Conservation (phyloP, 2,888 invertebrate species). For the Tachystola acroxantha region DNA sequence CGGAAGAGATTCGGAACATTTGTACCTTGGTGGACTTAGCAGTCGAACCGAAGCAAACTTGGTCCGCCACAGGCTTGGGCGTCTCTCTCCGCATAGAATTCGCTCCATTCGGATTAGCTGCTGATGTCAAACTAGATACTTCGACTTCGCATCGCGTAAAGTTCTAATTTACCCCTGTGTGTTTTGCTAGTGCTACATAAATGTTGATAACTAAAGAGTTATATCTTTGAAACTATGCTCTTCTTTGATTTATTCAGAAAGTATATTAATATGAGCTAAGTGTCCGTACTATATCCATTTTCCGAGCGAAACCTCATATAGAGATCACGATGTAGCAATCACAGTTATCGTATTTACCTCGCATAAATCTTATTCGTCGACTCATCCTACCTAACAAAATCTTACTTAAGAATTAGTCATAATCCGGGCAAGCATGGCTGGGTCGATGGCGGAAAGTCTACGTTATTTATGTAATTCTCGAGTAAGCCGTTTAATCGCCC, state of each 20-base stretch:
- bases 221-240: background rate
- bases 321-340: too few relatives aligned
- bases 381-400: slow-evolving; percentile 28
- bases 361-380: slow-evolving; percentile 18
- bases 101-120: slow-evolving; percentile 37
- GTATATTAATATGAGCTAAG: background rate
- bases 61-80: slow-evolving; percentile 25
- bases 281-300: background rate
- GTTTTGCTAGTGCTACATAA: too few relatives aligned
- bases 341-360: too few relatives aligned
- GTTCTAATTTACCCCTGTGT: too few relatives aligned
- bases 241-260: too few relatives aligned
- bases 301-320: too few relatives aligned
- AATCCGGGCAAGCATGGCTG: slow-evolving; percentile 38
- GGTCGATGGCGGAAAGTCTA: slow-evolving; percentile 35
- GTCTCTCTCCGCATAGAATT: slow-evolving; percentile 27
- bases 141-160: background rate
- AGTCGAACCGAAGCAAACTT: slow-evolving; percentile 36
- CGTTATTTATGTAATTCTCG: slow-evolving; percentile 53
- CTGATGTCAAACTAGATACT: slow-evolving; percentile 24
- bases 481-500: slow-evolving; percentile 60
- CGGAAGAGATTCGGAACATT: slow-evolving; percentile 31
- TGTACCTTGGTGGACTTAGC: slow-evolving; percentile 26
- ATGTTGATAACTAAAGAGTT: too few relatives aligned
- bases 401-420: slow-evolving; percentile 39